These are phyloP conservation scores for Drosophila kambysellisi DNA, from an alignment of 2,888 invertebrate species.

Conservation along the genomic window DNA sequence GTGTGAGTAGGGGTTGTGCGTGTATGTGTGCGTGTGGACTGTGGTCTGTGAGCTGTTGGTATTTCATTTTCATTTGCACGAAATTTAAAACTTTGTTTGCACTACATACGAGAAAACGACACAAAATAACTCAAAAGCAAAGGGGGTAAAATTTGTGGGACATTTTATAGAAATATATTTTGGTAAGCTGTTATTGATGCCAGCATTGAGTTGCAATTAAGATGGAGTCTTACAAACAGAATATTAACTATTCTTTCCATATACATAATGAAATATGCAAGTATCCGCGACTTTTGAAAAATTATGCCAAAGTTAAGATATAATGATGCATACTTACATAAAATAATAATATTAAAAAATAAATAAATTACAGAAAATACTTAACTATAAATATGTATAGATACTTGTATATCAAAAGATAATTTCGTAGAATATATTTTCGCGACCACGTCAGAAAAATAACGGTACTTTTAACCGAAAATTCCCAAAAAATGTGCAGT, in stretches of 20 bases:
- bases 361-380: neutral
- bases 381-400: neutral
- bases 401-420: neutral
- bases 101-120: constrained; percentile 51
- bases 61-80: constrained; percentile 70
- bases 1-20: neutral
- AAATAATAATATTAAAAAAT: neutral
- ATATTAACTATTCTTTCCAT: no score
- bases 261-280: neutral
- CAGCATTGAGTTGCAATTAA: constrained; percentile 31
- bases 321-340: neutral
- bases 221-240: neutral
- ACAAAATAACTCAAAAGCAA: constrained; percentile 48
- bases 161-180: constrained; percentile 12
- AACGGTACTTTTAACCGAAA: neutral
- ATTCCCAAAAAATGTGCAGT: neutral
- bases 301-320: neutral
- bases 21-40: constrained; percentile 1
- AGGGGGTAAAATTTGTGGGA: neutral
- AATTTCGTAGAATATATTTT: neutral
- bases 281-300: neutral
- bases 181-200: constrained; percentile 3
- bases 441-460: neutral
- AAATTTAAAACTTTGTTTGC: constrained; percentile 70
- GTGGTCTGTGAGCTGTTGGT: constrained; percentile 56